phyloP scores from a whole-genome alignment of 2,113 vertebrate genomes.

The Cyanocitta stelleri region DNA sequence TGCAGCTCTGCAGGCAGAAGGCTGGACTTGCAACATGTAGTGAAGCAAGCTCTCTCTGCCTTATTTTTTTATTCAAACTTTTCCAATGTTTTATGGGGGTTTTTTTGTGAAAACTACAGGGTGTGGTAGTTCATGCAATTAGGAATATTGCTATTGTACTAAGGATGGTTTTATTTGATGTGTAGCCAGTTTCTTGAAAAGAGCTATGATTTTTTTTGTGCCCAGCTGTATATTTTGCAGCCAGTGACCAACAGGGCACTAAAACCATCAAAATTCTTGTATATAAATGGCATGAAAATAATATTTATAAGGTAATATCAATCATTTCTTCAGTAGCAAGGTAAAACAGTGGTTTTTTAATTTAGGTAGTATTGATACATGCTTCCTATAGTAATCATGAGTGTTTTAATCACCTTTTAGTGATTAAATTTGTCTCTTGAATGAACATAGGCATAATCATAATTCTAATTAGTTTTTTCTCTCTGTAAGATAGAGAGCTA shows the following conservation, averaged over 20 bases:
- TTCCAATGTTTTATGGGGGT: neutral
- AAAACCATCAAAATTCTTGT: neutral
- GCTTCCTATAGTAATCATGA: neutral
- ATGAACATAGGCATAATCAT: neutral
- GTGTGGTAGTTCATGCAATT: neutral
- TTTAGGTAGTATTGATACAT: neutral
- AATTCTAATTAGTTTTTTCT: neutral
- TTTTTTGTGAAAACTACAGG: neutral
- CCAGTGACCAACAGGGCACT: neutral
- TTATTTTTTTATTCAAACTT: neutral
- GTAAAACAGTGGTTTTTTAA: neutral
- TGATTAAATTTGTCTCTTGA: neutral
- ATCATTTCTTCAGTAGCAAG: neutral
- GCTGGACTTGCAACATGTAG: fast-evolving
- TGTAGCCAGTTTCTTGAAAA: neutral
- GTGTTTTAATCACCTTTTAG: neutral
- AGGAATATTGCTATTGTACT: neutral
- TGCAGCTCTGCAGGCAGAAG: neutral
- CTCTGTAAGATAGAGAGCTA: neutral
- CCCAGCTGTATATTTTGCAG: neutral
- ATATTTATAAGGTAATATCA: neutral
- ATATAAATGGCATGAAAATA: neutral
- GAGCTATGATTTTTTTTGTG: neutral
- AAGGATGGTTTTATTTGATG: neutral
- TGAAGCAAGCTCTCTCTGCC: neutral